phyloP scores from a whole-genome alignment of 2,797 vertebrate genomes.

The Eulemur mongoz region DNA sequence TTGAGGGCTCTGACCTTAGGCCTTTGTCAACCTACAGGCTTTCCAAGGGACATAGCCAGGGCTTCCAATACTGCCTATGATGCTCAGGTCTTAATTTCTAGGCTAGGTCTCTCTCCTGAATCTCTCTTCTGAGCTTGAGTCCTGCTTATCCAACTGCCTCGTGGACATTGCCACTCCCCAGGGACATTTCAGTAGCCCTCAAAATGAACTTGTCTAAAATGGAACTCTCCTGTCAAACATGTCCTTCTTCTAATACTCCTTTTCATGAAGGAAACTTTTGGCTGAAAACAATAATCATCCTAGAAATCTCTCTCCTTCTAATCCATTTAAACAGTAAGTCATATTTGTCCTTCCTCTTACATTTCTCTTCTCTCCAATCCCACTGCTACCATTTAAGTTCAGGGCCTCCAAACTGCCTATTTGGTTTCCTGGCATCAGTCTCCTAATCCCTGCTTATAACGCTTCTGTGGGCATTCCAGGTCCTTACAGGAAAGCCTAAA shows the following conservation, averaged over 20 bases:
- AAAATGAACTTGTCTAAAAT: background rate
- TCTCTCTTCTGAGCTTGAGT: background rate
- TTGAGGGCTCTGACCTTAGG: background rate
- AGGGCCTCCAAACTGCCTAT: background rate
- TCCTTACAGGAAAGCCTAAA: background rate
- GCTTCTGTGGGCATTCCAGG: background rate
- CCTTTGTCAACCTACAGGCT: background rate
- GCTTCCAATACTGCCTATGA: background rate
- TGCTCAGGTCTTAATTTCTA: background rate
- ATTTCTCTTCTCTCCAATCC: background rate
- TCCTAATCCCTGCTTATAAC: background rate
- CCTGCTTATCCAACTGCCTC: background rate
- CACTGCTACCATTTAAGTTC: background rate
- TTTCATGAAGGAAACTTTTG: background rate
- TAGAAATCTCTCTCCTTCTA: background rate
- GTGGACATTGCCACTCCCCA: background rate
- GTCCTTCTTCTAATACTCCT: background rate
- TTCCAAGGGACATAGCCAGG: background rate
- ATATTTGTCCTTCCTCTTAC: background rate
- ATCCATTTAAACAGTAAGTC: background rate
- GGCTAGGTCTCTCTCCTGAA: background rate
- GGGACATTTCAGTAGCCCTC: background rate
- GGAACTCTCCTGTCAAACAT: background rate
- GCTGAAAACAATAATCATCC: background rate
- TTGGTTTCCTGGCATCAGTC: background rate